phyloP scores from a whole-genome alignment of 2,797 vertebrate genomes.

The Syncerus caffer region DNA sequence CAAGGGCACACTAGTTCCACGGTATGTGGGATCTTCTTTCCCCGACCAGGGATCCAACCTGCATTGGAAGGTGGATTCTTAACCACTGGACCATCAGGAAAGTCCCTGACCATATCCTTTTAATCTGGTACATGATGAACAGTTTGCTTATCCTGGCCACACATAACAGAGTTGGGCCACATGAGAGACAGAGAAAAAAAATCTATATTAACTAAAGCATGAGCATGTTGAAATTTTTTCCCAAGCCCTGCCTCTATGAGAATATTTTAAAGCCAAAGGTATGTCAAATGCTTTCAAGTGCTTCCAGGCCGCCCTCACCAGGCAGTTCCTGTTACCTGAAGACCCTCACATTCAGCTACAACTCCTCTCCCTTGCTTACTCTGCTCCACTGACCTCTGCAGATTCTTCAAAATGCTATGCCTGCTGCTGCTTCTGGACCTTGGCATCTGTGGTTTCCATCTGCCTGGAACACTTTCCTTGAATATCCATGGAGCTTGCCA shows the following conservation, averaged over 20 bases:
- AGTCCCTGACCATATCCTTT: background rate
- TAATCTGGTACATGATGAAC: background rate
- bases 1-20: background rate
- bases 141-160: background rate
- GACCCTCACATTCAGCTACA: background rate
- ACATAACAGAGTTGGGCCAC: background rate
- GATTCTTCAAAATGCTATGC: background rate
- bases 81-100: background rate
- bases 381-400: background rate
- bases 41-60: background rate
- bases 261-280: background rate
- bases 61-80: background rate
- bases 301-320: background rate
- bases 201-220: background rate
- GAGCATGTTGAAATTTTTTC: background rate
- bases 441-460: background rate
- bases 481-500: background rate
- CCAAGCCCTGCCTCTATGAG: background rate
- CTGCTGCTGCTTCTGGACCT: background rate
- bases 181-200: background rate
- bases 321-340: background rate
- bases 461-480: background rate
- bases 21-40: background rate
- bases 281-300: background rate
- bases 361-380: background rate